Evolutionary conservation across 2,113 vertebrate species (phyloP).

Genomic region (Cinclus cinclus): DNA sequence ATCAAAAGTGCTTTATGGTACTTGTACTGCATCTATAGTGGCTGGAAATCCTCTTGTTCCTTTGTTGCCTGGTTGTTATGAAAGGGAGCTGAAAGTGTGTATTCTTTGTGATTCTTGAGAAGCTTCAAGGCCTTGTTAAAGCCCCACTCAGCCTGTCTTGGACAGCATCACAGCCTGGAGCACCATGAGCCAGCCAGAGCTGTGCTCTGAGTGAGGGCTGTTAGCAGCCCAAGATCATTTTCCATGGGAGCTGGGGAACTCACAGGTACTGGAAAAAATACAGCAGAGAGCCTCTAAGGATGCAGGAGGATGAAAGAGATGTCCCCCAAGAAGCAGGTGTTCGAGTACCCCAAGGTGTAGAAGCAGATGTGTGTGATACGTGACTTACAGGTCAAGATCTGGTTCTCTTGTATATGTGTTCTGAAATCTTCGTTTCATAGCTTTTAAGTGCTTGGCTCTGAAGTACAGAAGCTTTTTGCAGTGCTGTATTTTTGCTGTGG

Average conservation of each 20-base stretch:
- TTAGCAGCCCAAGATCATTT: neutral
- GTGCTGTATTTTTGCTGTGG: neutral
- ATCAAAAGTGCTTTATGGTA: neutral
- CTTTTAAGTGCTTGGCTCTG: neutral
- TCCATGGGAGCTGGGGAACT: neutral
- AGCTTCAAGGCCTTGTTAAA: neutral
- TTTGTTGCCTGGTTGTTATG: neutral
- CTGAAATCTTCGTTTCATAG: neutral
- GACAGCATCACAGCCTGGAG: neutral
- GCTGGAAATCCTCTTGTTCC: neutral
- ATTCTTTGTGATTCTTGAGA: neutral
- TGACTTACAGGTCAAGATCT: neutral
- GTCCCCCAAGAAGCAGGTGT: neutral
- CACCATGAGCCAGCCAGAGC: neutral
- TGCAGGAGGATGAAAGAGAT: neutral
- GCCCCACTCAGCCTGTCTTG: neutral
- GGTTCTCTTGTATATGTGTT: neutral
- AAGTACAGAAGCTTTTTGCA: neutral
- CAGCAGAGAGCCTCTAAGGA: neutral
- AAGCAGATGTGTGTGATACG: rapidly evolving
- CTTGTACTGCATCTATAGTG: rapidly evolving
- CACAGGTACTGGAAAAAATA: neutral
- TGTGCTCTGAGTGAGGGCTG: neutral
- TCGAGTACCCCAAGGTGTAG: neutral
- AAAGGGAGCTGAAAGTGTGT: neutral